A percentile compares a stretch with the other conserved stretches of the same genome.
These are phyloP conservation scores for Bombus confusus DNA, from an alignment of 1,140 invertebrate genomes.

Conservation along the genomic window DNA sequence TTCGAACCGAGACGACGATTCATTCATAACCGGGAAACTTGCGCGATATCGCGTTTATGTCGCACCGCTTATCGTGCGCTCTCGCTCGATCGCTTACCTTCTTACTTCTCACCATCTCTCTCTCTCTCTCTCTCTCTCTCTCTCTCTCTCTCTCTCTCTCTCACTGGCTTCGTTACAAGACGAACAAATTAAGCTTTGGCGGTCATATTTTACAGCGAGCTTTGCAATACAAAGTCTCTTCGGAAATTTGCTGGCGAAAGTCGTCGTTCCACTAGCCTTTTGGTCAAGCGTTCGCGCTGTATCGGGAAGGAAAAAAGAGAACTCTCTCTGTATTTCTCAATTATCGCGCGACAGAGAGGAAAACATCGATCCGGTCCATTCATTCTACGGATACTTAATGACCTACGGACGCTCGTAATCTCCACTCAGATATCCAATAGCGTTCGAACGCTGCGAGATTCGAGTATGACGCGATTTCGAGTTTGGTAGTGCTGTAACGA, in stretches of 20 bases:
- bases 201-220: background rate
- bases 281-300: background rate
- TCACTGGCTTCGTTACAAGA: background rate
- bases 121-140: no score
- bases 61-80: conserved; percentile 1
- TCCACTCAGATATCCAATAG: conserved; percentile 11
- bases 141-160: no score
- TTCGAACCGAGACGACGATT: conserved; percentile 43
- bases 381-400: conserved; percentile 67
- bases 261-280: no score
- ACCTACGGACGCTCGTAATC: conserved; percentile 44
- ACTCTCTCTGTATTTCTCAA: conserved; percentile 59
- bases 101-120: no score
- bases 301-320: background rate
- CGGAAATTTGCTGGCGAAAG: background rate
- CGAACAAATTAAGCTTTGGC: background rate
- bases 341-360: conserved; percentile 50
- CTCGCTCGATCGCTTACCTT: background rate
- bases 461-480: conserved; percentile 13
- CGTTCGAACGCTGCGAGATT: conserved; percentile 74
- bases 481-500: background rate
- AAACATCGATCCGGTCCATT: conserved; percentile 61
- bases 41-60: conserved; percentile 29
- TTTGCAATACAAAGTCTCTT: background rate
- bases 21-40: conserved; percentile 56